phyloP scores from a whole-genome alignment of 1,140 invertebrate species.

The Pogonus chalceus region DNA sequence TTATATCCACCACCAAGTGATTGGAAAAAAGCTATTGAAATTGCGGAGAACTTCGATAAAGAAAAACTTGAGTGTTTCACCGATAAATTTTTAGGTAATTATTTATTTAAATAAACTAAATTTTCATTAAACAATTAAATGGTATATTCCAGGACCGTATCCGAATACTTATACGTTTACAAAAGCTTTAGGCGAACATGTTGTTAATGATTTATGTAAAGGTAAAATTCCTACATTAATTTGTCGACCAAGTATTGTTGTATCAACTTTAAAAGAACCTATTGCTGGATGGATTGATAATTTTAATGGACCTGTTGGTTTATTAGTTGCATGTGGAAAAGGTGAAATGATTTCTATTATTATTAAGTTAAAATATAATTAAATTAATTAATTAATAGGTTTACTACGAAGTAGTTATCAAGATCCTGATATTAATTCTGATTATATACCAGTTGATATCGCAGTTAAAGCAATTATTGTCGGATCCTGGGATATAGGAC shows the following conservation, averaged over 20 bases:
- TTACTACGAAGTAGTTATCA: constrained; percentile 62
- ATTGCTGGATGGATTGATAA: constrained; percentile 86
- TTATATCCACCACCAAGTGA: constrained; percentile 76
- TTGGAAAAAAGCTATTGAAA: constrained; percentile 73
- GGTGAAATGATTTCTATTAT: constrained; percentile 31
- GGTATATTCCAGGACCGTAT: too few species aligned
- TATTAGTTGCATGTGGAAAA: constrained; percentile 66
- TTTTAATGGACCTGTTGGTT: constrained; percentile 81
- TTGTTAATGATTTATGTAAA: constrained; percentile 57
- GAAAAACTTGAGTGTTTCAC: constrained; percentile 54
- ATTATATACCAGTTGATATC: constrained; percentile 81
- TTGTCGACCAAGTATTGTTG: constrained; percentile 78
- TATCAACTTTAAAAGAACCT: constrained; percentile 43
- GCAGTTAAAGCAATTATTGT: constrained; percentile 72
- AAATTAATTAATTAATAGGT: constrained; percentile 30
- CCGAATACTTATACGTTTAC: constrained; percentile 85
- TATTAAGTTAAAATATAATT: neutral
- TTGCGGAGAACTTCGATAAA: constrained; percentile 69
- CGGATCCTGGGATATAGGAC: constrained; percentile 51
- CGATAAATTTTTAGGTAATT: constrained; percentile 58
- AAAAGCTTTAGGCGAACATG: constrained; percentile 70
- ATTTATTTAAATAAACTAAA: too few species aligned
- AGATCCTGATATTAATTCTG: constrained; percentile 49
- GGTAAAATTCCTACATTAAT: constrained; percentile 68
- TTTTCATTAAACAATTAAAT: too few species aligned